Conservation (phyloP, 2,113 vertebrate species). For the Odocoileus hemionus region DNA sequence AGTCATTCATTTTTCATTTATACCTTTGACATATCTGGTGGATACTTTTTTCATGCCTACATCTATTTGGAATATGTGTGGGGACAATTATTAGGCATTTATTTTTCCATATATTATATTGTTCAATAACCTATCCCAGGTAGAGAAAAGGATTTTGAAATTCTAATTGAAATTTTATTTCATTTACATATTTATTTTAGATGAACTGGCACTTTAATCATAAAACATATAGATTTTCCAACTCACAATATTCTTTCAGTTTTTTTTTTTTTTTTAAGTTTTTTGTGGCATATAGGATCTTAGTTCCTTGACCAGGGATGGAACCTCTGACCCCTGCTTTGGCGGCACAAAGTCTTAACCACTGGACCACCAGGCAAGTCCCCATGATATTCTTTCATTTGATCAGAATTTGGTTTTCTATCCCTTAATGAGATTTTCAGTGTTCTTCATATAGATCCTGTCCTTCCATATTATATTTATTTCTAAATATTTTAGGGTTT, state of each 20-base stretch:
- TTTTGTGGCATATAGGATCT: neutral
- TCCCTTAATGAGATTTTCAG: neutral
- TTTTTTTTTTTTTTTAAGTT: neutral
- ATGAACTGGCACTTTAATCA: neutral
- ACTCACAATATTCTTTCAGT: neutral
- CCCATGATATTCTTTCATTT: neutral
- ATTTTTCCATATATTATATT: neutral
- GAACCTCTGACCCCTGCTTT: neutral
- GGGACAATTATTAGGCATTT: neutral
- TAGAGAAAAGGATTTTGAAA: neutral
- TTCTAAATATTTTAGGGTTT: neutral
- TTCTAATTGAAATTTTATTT: neutral
- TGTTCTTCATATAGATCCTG: neutral
- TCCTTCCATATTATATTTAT: neutral
- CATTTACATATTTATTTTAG: neutral
- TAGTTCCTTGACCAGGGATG: neutral
- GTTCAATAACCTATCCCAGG: neutral
- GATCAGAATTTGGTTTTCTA: neutral
- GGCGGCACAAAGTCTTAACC: neutral
- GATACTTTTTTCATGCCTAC: neutral
- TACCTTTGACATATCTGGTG: neutral
- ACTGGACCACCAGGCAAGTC: neutral
- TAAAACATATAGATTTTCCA: neutral
- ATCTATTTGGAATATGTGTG: neutral
- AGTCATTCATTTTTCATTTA: neutral